These are phyloP conservation scores for Aplodontia rufa DNA, from an alignment of 2,113 vertebrate genomes.

Conservation along the genomic window DNA sequence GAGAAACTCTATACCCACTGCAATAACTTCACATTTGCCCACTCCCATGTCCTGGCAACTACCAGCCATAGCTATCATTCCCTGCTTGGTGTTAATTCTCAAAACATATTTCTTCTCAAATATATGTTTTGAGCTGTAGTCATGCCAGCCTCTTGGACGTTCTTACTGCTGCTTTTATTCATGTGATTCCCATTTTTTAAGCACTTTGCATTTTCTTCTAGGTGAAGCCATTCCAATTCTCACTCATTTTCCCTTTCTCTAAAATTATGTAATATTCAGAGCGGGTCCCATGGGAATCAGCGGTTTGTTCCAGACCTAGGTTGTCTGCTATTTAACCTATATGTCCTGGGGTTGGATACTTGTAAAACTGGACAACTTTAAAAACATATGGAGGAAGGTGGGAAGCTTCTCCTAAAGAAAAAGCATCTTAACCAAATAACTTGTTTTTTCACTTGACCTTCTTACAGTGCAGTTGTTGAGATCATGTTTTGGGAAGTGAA, in stretches of 20 bases:
- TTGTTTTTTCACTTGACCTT: not conserved
- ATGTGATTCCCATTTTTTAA: not conserved
- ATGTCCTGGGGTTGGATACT: not conserved
- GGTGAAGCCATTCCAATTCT: not conserved
- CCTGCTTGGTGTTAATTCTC: not conserved
- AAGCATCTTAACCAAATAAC: not conserved
- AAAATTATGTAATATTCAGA: not conserved
- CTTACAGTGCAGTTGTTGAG: not conserved
- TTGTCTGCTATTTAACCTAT: not conserved
- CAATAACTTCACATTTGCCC: not conserved
- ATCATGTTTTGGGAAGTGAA: conserved; percentile 21
- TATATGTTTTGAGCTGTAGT: fast-evolving
- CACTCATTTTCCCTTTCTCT: not conserved
- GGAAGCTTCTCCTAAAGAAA: not conserved
- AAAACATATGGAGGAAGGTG: not conserved
- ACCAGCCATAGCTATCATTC: not conserved
- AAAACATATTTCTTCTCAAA: not conserved
- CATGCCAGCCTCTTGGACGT: not conserved
- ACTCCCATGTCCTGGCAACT: no score
- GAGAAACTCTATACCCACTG: not conserved
- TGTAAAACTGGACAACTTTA: not conserved
- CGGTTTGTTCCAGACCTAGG: not conserved
- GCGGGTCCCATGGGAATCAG: not conserved
- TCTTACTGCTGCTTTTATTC: not conserved
- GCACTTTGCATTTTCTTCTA: not conserved